phyloP scores from a whole-genome alignment of 1,140 invertebrate species.

The Bradynema listronoti region DNA sequence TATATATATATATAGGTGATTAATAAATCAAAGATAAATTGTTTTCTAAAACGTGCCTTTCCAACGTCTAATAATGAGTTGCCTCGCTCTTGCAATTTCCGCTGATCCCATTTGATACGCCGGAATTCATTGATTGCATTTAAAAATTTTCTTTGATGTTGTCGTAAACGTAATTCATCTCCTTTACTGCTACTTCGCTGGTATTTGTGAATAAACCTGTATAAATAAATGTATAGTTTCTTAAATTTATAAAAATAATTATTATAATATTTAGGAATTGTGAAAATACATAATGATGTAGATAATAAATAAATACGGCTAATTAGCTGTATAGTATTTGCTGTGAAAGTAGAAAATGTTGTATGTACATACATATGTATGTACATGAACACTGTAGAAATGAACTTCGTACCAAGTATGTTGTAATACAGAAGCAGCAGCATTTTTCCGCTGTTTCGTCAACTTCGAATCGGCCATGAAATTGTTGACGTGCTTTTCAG shows the following conservation, averaged over 20 bases:
- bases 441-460: constrained; percentile 61
- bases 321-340: too few relatives aligned
- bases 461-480: constrained; percentile 59
- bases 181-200: constrained; percentile 48
- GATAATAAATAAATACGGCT: too few relatives aligned
- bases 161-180: constrained; percentile 51
- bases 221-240: constrained; percentile 1
- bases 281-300: too few relatives aligned
- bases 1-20: too few relatives aligned
- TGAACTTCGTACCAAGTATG: constrained; percentile 62
- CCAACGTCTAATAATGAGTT: constrained; percentile 57
- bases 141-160: constrained; percentile 56
- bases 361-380: background rate
- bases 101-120: constrained; percentile 57
- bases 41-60: constrained; percentile 38
- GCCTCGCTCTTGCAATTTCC: constrained; percentile 55
- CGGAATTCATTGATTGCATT: constrained; percentile 57
- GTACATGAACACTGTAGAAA: constrained; percentile 1
- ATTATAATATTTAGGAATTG: too few relatives aligned
- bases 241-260: background rate
- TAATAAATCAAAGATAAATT: too few relatives aligned
- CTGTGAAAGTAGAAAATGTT: background rate
- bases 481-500: constrained; percentile 46
- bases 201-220: constrained; percentile 57
- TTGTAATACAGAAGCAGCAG: constrained; percentile 62